A percentile compares a stretch with the other conserved stretches of the same genome.
These are phyloP conservation scores for Callinectes sapidus DNA, from an alignment of 2,888 invertebrate species.

Conservation along the genomic window DNA sequence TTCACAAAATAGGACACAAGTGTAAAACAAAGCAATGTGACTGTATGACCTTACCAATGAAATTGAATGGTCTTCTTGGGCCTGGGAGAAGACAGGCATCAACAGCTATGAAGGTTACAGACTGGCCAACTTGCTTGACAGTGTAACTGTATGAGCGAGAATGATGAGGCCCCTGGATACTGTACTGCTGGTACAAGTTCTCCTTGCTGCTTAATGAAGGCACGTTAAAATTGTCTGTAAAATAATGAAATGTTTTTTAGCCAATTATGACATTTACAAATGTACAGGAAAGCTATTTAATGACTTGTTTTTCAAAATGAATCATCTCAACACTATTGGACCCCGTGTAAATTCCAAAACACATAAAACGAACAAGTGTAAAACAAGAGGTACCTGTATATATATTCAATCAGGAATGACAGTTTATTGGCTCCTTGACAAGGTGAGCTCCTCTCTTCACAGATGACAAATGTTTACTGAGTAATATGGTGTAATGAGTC, in stretches of 20 bases:
- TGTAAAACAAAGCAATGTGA: slow-evolving; percentile 76
- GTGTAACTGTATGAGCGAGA: slow-evolving; percentile 85
- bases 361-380: no score
- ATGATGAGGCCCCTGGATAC: slow-evolving; percentile 84
- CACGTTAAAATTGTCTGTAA: slow-evolving; percentile 91
- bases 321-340: not conserved
- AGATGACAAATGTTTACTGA: no score
- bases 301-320: not conserved
- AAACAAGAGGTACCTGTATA: no score
- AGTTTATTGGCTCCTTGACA: no score
- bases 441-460: no score
- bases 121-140: slow-evolving; percentile 80
- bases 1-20: not conserved
- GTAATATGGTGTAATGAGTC: no score
- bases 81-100: slow-evolving; percentile 93
- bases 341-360: no score
- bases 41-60: slow-evolving; percentile 84
- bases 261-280: not conserved
- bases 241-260: not conserved
- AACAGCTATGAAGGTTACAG: slow-evolving; percentile 88
- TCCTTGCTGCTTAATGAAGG: slow-evolving; percentile 82
- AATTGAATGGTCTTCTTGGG: slow-evolving; percentile 91
- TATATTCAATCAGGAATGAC: no score
- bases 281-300: not conserved
- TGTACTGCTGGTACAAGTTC: slow-evolving; percentile 87